Percentiles rank a stretch among this genome's conserved stretches.
These are phyloP conservation scores for Tetramorium simillimum DNA, from an alignment of 1,140 invertebrate species.

Conservation along the genomic window DNA sequence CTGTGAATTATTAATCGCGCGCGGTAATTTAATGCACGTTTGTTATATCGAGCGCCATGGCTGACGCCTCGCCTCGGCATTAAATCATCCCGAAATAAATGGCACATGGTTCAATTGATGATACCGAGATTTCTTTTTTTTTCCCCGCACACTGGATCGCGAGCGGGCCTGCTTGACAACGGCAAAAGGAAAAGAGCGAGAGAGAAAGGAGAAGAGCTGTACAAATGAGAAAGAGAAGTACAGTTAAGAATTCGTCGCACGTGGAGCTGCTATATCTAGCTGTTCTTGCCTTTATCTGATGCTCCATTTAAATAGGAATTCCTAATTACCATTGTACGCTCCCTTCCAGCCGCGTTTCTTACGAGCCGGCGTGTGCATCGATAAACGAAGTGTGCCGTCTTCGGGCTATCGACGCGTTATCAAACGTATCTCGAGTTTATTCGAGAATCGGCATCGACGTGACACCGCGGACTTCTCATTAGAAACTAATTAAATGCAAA, in stretches of 20 bases:
- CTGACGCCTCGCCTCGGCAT: not conserved
- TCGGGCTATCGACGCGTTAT: too few species aligned
- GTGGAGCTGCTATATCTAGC: slow-evolving; percentile 76
- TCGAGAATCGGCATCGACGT: not conserved
- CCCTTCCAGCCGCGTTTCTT: slow-evolving; percentile 46
- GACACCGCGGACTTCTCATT: not conserved
- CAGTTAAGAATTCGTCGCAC: slow-evolving; percentile 81
- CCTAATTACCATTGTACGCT: slow-evolving; percentile 78
- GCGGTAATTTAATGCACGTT: slow-evolving; percentile 13
- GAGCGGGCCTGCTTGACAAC: not conserved
- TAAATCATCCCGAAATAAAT: slow-evolving; percentile 43
- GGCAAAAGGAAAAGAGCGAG: slow-evolving; percentile 15
- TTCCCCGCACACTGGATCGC: not conserved
- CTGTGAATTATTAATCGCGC: slow-evolving; percentile 29
- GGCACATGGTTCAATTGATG: not conserved
- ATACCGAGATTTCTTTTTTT: not conserved
- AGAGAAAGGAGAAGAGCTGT: not conserved
- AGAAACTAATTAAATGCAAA: not conserved
- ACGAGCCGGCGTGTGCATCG: too few species aligned
- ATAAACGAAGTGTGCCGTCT: too few species aligned
- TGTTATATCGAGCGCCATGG: not conserved
- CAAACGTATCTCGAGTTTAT: not conserved
- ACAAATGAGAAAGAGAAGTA: slow-evolving; percentile 63
- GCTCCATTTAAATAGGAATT: slow-evolving; percentile 81
- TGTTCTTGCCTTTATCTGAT: slow-evolving; percentile 80